Percentiles rank a stretch among this genome's conserved stretches.
These are phyloP conservation scores for Limosa lapponica DNA, from an alignment of 2,797 vertebrate species.

Conservation along the genomic window DNA sequence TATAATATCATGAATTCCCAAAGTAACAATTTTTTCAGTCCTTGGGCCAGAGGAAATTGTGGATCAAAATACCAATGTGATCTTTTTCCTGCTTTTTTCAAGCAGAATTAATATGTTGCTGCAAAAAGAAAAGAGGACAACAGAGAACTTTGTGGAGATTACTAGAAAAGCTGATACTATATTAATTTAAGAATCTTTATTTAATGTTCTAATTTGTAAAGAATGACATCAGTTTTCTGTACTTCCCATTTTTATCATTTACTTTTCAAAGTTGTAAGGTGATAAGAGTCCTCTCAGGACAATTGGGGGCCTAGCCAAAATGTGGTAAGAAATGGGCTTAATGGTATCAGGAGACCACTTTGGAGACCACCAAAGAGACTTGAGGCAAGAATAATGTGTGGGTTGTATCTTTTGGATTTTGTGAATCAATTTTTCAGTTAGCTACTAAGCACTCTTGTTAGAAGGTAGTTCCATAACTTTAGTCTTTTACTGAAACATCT, in stretches of 20 bases:
- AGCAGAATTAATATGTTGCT: neutral
- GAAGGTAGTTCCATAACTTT: neutral
- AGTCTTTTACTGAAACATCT: neutral
- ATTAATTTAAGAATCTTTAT: neutral
- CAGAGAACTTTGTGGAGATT: neutral
- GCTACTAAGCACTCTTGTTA: neutral
- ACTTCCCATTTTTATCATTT: neutral
- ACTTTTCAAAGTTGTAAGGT: neutral
- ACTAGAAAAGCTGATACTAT: neutral
- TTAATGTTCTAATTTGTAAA: neutral
- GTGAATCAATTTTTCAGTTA: neutral
- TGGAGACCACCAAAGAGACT: too few relatives aligned
- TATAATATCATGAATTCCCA: neutral
- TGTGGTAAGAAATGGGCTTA: neutral
- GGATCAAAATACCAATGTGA: neutral
- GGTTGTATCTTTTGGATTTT: neutral
- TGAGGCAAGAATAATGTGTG: neutral
- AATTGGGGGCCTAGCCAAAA: accelerated
- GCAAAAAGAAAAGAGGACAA: neutral
- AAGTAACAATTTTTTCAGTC: neutral
- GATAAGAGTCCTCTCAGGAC: neutral
- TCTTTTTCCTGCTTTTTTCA: neutral
- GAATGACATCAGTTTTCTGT: neutral
- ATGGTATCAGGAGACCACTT: neutral
- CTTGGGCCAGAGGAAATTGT: neutral